Evolutionary conservation across 1,140 invertebrate species (phyloP).

Genomic region (Druon quercuslanigerum): DNA sequence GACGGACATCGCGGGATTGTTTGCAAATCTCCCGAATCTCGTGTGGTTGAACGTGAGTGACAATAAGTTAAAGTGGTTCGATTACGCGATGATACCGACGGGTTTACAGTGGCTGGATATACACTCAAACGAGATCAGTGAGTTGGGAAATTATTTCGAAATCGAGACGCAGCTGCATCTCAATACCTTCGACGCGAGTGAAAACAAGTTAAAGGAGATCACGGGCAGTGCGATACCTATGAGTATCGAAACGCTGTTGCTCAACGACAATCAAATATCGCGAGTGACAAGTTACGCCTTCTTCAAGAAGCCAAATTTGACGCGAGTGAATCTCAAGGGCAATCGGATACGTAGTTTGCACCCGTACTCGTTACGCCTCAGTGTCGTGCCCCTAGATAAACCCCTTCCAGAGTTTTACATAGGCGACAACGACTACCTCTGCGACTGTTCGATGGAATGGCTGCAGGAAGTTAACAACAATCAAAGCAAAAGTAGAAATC

Average conservation of each 20-base stretch:
- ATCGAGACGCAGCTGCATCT: conserved; percentile 89
- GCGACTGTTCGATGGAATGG: conserved; percentile 91
- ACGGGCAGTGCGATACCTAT: conserved; percentile 90
- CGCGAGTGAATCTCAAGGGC: conserved; percentile 88
- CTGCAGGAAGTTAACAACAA: conserved; percentile 87
- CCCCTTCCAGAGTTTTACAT: conserved; percentile 93
- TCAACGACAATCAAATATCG: conserved; percentile 90
- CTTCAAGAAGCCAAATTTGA: conserved; percentile 93
- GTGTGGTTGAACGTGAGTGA: conserved; percentile 95
- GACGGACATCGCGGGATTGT: conserved; percentile 88
- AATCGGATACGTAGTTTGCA: conserved; percentile 91
- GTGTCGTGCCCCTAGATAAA: conserved; percentile 84
- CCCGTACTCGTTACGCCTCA: conserved; percentile 90
- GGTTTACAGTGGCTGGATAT: conserved; percentile 93
- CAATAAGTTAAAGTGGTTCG: conserved; percentile 91
- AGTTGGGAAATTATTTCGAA: conserved; percentile 93
- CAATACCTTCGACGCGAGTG: conserved; percentile 90
- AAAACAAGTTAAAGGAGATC: conserved; percentile 90
- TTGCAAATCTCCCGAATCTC: conserved; percentile 89
- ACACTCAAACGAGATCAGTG: conserved; percentile 89
- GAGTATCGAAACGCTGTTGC: conserved; percentile 88
- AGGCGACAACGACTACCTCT: conserved; percentile 92
- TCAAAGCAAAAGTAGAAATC: conserved; percentile 85
- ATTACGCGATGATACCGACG: conserved; percentile 93
- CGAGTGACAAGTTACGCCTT: conserved; percentile 95